These are phyloP conservation scores for Ianthella basta DNA, from an alignment of 37 sponge, comb jelly and placozoan species.

Conservation along the genomic window DNA sequence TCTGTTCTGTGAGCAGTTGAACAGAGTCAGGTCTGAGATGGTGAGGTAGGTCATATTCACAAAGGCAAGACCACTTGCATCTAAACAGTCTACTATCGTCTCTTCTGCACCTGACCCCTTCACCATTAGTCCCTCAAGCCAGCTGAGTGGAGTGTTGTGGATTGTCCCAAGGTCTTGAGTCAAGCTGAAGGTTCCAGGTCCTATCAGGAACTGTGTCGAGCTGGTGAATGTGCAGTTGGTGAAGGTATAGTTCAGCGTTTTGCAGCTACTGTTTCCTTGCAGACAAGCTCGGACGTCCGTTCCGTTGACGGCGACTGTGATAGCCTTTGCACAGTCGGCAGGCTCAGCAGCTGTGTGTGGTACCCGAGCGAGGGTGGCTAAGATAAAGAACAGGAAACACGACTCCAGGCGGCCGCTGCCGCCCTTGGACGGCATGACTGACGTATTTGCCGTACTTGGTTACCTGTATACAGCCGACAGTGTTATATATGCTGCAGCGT, in stretches of 20 bases:
- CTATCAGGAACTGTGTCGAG: background rate
- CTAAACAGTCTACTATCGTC: background rate
- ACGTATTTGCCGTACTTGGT: too few species aligned
- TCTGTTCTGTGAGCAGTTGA: background rate
- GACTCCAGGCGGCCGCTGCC: background rate
- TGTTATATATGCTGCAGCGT: too few species aligned
- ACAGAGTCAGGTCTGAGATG: slow-evolving; percentile 3
- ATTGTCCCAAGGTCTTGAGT: too few species aligned
- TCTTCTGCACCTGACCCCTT: too few species aligned
- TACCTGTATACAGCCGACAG: too few species aligned
- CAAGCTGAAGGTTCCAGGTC: too few species aligned
- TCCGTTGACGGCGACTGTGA: background rate
- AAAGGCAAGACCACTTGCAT: slow-evolving; percentile 5
- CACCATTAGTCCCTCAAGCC: too few species aligned
- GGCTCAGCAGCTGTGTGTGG: background rate
- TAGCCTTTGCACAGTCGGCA: background rate
- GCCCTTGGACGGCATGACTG: too few species aligned
- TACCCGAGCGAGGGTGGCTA: background rate
- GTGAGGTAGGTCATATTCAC: slow-evolving; percentile 18
- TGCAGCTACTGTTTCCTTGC: background rate
- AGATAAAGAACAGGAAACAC: background rate
- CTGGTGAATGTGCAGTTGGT: slow-evolving; percentile 3
- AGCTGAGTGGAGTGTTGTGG: too few species aligned
- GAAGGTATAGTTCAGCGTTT: slow-evolving; percentile 10
- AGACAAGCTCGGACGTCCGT: background rate